Base-by-base conservation (phyloP, 2,113 vertebrate species). In the Axis porcinus region DNA sequence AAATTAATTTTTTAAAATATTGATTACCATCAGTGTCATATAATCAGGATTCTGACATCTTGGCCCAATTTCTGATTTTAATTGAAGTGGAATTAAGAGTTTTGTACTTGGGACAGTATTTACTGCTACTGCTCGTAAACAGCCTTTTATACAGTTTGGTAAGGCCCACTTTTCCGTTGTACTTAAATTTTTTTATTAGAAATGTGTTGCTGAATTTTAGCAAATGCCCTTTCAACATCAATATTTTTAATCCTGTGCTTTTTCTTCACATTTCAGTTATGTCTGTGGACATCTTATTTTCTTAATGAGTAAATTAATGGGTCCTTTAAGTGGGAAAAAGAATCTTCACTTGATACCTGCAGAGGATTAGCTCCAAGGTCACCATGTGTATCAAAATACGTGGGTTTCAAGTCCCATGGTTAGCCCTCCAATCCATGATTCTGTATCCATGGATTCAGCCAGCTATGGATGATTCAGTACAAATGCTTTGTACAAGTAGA, bases 41-140 rank as follows among this genome's bases (percentile, higher is more conserved):
- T 79, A 84, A 76, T 82, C 90, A 10, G 91, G 67, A 30, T 74
- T 43, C 70, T 92, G 28, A 14, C 4, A 84, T 60, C 13, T 89
- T 96, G 81, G 5, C 45, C 43, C 70, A 83, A 27, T 94, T 90
- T 94, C 27, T 95, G 8, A 93, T 76, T 36, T 96, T 85, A 86
- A 86, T 2, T 64, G 23, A 96, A 87, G 52, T 40, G 19, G 6
- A 84, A 4, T 17, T 82, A 40, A 47, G 2, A 74, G 7, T 21
- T 55, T 81, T 57, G 27, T 28, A 89, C 45, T 40, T 60, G 40
- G 25, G 25, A 15, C 33, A 79, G 28, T 88, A 87, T 57, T 84
- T 93, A 40, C 6, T 94, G 21, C 14, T 93, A 28, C 40, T 50
- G 21, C 28, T 86, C 40, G 5, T 27, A 57, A 92, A 57, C 3